Percentiles rank a stretch among this genome's conserved stretches.
Evolutionary conservation across 2,888 invertebrate species (phyloP).

Genomic region (Cryptosula pallasiana): DNA sequence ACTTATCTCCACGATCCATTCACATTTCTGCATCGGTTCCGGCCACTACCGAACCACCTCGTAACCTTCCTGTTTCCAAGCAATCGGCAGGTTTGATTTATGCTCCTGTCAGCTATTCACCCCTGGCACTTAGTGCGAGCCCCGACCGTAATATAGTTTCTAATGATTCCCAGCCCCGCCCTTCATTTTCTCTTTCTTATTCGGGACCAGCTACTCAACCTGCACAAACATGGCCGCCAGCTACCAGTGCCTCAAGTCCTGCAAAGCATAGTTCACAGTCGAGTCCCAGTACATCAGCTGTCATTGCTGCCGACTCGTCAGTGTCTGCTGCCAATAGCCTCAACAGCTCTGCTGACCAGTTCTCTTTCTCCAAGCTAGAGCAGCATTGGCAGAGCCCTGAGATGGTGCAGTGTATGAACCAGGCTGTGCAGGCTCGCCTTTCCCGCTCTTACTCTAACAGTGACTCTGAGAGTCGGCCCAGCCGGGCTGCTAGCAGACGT

Average conservation of each 20-base stretch:
- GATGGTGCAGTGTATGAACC: conserved; percentile 15
- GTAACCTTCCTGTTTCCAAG: not conserved
- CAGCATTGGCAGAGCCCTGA: not conserved
- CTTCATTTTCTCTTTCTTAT: too few relatives aligned
- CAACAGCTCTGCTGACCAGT: not conserved
- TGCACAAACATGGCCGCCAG: not conserved
- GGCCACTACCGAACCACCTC: not conserved
- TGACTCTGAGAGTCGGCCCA: not conserved
- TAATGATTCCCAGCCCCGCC: not conserved
- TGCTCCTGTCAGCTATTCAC: not conserved
- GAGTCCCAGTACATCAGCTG: not conserved
- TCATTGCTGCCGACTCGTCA: not conserved
- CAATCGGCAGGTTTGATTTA: not conserved
- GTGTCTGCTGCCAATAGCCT: not conserved
- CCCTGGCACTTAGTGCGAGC: not conserved
- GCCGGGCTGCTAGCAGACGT: not conserved
- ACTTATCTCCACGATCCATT: too few relatives aligned
- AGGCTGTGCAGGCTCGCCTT: conserved; percentile 13
- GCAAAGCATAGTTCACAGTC: not conserved
- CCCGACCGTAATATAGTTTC: not conserved
- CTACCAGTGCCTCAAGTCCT: not conserved
- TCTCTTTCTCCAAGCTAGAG: not conserved
- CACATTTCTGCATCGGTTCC: not conserved
- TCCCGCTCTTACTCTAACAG: not conserved
- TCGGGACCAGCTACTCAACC: not conserved